Conservation (phyloP, 1,140 invertebrate species). For the Drosophila orosa region DNA sequence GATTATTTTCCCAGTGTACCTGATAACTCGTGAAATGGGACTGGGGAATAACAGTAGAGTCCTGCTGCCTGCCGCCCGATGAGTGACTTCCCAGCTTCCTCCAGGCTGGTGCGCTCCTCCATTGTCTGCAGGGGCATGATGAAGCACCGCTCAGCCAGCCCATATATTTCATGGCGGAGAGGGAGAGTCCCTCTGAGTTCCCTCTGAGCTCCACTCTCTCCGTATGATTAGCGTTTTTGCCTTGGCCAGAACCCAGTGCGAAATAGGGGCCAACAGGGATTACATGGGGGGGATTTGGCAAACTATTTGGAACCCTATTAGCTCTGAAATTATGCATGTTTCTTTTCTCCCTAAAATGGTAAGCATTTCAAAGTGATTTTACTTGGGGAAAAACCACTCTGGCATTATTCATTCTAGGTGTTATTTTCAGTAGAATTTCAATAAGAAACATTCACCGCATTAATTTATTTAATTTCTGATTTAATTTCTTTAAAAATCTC, state of each 20-base stretch:
- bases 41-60: background rate
- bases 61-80: slow-evolving; percentile 34
- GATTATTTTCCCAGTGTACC: background rate
- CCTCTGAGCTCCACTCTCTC: slow-evolving; percentile 13
- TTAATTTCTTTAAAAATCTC: slow-evolving; percentile 3
- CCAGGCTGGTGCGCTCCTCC: slow-evolving; percentile 34
- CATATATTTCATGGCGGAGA: slow-evolving; percentile 39
- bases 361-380: slow-evolving; percentile 1
- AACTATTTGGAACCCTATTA: slow-evolving; percentile 44
- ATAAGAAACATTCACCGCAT: background rate
- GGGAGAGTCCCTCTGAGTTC: background rate
- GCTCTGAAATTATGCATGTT: slow-evolving; percentile 23
- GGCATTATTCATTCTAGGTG: background rate
- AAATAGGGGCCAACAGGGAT: slow-evolving; percentile 29
- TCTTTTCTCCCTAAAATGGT: slow-evolving; percentile 4
- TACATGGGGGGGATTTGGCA: slow-evolving; percentile 23
- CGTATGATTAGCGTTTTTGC: slow-evolving; percentile 51
- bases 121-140: slow-evolving; percentile 52
- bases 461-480: background rate
- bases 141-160: slow-evolving; percentile 50
- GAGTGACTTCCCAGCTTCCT: slow-evolving; percentile 50
- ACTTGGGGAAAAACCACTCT: background rate
- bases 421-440: background rate
- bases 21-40: background rate
- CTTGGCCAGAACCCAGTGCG: slow-evolving; percentile 28